These are phyloP conservation scores for Synaphobranchus kaupii DNA, from an alignment of 2,797 vertebrate species.

Conservation along the genomic window DNA sequence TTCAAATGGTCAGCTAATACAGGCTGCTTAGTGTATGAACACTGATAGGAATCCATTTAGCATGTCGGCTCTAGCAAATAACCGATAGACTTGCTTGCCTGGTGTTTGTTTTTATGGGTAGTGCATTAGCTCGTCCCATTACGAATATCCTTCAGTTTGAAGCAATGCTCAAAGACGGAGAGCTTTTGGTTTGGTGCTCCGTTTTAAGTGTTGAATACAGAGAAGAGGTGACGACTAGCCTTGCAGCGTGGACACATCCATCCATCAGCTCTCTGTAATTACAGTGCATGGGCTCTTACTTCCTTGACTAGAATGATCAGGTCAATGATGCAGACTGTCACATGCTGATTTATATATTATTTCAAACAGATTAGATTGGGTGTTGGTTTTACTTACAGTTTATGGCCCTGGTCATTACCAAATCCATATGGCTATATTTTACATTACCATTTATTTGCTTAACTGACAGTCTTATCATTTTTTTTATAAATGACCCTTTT, in stretches of 20 bases:
- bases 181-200: background rate
- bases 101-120: background rate
- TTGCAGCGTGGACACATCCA: background rate
- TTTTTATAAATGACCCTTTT: background rate
- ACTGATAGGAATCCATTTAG: background rate
- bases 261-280: background rate
- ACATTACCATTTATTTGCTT: background rate
- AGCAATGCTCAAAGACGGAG: background rate
- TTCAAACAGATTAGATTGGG: background rate
- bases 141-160: background rate
- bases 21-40: background rate
- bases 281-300: background rate
- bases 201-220: background rate
- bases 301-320: background rate
- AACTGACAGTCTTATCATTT: background rate
- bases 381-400: constrained; percentile 5
- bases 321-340: background rate
- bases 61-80: background rate
- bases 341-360: background rate
- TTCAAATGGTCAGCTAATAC: background rate
- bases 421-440: constrained; percentile 4
- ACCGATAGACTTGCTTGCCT: background rate
- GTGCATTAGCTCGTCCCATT: background rate
- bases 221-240: background rate
- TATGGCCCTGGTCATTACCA: background rate